Percentiles rank a stretch among this genome's conserved stretches.
These are phyloP conservation scores for Oncorhynchus kisutch DNA, from an alignment of 2,113 vertebrate genomes.

Conservation along the genomic window DNA sequence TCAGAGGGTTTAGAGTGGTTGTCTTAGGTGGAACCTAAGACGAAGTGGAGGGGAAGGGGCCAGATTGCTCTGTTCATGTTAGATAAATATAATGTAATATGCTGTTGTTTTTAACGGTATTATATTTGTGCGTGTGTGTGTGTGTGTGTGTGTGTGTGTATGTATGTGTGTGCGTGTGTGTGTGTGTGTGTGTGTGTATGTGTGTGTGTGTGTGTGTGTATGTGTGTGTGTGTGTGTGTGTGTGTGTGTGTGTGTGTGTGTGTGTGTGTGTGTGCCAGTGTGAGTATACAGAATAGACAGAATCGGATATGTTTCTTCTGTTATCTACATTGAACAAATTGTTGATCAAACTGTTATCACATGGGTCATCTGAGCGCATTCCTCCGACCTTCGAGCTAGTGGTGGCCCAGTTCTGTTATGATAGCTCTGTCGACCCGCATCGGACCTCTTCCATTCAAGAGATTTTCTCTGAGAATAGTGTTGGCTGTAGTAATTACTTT, in stretches of 20 bases:
- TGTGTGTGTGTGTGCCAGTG: background rate
- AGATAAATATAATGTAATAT: constrained; percentile 22
- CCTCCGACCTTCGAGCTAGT: background rate
- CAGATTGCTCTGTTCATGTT: background rate
- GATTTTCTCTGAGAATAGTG: background rate
- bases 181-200: background rate
- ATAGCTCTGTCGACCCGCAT: background rate
- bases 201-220: background rate
- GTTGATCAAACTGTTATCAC: background rate
- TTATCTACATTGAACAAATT: constrained; percentile 1
- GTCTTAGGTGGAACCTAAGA: constrained; percentile 17
- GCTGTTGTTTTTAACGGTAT: constrained; percentile 5
- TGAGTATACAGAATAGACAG: background rate
- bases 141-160: background rate
- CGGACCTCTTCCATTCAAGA: background rate
- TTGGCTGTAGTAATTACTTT: background rate
- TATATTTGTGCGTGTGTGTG: background rate
- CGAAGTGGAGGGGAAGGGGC: background rate
- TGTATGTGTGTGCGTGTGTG: background rate
- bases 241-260: background rate
- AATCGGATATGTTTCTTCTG: background rate
- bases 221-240: background rate
- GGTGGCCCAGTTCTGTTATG: too few relatives aligned
- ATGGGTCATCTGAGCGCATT: background rate
- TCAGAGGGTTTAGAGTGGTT: too few relatives aligned